Base-by-base conservation (phyloP, 2,113 vertebrate species). In the Craseonycteris thonglongyai region DNA sequence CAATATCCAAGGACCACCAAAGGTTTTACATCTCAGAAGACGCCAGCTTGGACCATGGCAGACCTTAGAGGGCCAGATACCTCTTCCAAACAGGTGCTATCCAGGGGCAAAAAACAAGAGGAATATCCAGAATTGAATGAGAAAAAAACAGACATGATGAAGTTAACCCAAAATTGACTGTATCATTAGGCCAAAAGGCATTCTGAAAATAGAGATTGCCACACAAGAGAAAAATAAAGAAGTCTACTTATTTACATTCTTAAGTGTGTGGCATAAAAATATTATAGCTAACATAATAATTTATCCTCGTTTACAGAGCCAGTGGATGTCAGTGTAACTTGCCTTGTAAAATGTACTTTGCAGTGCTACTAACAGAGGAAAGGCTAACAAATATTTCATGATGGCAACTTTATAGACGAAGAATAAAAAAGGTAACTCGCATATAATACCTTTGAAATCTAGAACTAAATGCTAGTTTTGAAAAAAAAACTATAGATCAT, bases 351-450 rank as follows among this genome's bases (percentile, higher is more conserved):
- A 51, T 78, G 59, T 15, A 92, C 47, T 72, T 80, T 56, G 82
- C 33, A 68, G 42, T 16, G 21, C 80, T 54, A 45, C 74, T 56
- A 93, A 84, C 28, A 74, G 74, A 85, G 72, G 40, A 96, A 81
- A 90, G 68, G 66, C 82, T 96, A 95, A 78, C 90, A 95, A 93
- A 87, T 74, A 90, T 68, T 88, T 96, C 88, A 66, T 21, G 6
- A 91, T 72, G 80, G 93, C 75, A 95, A 89, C 42, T 88, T 93
- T 88, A 87, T 18, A 93, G 33, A 28, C 56, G 65, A 65, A 88
- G 61, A 91, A 72, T 91, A 63, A 68, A 92, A 95, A 93, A 51
- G 56, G 19, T 35, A 59, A 51, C 87, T 72, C 66, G 38, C 26
- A 68, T 87, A 88, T 42, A 92, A 63, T 51, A 24, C 15, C 72